Base-by-base conservation (phyloP, 2,797 vertebrate species). In the Prionace glauca region DNA sequence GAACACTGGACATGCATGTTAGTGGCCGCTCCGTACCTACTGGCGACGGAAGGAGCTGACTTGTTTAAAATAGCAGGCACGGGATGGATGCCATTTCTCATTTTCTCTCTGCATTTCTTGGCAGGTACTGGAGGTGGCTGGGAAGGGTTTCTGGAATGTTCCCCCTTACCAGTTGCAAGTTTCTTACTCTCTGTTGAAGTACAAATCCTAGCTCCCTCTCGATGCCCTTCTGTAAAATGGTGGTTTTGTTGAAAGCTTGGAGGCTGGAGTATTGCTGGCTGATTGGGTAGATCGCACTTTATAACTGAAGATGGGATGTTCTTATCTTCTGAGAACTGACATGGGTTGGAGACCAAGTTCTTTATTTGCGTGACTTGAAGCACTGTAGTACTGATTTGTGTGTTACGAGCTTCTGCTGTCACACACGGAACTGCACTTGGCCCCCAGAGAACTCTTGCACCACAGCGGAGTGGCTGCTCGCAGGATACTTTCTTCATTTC, bases 81-180 rank as follows among this genome's bases (percentile, higher is more conserved):
- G 96, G 98, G 98, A 96, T 97, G 98, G 3, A 98, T 97, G 79
- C 99, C 99, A 24, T 99, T 99, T 88, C 98, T 97, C 62, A 99
- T 97, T 95, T 98, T 98, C 96, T 99, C 99, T 96, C 97, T 98
- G 96, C 98, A 98, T 97, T 99, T 99, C 97, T 99, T 99, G 96
- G 98, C 98, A 32, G 99, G 99, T 77, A 99, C 99, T 0, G 99
- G 99, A 26, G 99, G 99, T 0, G 99, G 99, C 95, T 99, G 98
- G 1, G 98, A 97, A n/a, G 98, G 97, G 96, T 98, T 98, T 98
- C 98, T 99, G 94, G 98, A 96, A 95, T 98, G 98, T 56, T 97
- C 98, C 97, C 97, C 98, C 95, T 97, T 96, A 95, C 98, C 97
- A 29, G 97, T 97, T 96, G 91, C 36, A 95, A 95, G 93, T 90